Conservation (phyloP, 1,140 invertebrate genomes). For the Brachionus calyciflorus region DNA sequence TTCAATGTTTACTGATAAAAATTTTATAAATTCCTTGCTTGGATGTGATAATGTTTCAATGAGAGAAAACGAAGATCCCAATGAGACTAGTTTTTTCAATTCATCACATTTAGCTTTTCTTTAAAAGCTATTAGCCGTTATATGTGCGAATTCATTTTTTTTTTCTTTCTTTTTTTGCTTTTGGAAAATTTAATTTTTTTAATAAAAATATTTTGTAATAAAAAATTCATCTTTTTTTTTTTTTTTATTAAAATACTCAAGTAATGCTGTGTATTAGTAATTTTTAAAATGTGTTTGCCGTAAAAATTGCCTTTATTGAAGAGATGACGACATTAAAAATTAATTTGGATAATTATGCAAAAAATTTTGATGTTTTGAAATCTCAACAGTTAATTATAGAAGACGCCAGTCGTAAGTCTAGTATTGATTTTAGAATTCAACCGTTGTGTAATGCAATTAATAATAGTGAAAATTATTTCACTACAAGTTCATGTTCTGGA, state of each 20-base stretch:
- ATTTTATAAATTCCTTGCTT: neutral
- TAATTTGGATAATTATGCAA: neutral
- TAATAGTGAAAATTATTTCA: constrained; percentile 43
- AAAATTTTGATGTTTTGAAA: neutral
- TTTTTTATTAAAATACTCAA: neutral
- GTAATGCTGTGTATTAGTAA: neutral
- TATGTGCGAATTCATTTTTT: neutral
- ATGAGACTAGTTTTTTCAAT: constrained; percentile 13
- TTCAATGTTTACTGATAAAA: neutral
- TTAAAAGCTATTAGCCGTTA: neutral
- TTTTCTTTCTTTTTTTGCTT: no score
- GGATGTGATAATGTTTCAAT: neutral
- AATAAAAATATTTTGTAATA: no score
- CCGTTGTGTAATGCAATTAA: constrained; percentile 13
- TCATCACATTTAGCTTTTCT: constrained; percentile 26
- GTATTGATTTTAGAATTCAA: constrained; percentile 18
- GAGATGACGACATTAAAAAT: neutral
- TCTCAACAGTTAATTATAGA: neutral
- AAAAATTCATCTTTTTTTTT: neutral
- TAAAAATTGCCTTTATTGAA: neutral
- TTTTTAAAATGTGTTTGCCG: neutral
- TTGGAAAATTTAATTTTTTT: no score
- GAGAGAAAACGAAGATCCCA: neutral
- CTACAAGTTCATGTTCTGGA: constrained; percentile 43
- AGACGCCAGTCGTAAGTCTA: constrained; percentile 39